Evolutionary conservation across 2,113 vertebrate species (phyloP).

Genomic region (Sceloporus undulatus): DNA sequence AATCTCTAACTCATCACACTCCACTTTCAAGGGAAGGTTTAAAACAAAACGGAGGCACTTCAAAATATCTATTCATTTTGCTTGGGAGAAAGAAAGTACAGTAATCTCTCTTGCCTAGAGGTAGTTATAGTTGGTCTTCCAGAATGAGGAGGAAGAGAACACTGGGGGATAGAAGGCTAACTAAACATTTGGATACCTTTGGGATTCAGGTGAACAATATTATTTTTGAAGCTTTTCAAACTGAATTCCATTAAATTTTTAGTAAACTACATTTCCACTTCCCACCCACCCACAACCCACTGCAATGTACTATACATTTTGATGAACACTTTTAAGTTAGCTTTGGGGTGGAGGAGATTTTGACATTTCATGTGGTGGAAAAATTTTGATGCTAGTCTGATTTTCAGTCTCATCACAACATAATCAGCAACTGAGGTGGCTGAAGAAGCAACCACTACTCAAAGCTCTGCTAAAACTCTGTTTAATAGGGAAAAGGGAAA

Average conservation of each 20-base stretch:
- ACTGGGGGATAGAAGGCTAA: slow-evolving; percentile 56
- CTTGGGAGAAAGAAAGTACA: slow-evolving; percentile 51
- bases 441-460: no score
- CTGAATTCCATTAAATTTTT: neutral
- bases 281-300: no score
- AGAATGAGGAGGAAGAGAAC: slow-evolving; percentile 29
- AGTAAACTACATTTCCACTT: slow-evolving; percentile 6
- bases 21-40: slow-evolving; percentile 67
- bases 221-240: slow-evolving; percentile 54
- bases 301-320: neutral
- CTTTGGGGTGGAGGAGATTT: neutral
- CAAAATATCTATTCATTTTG: slow-evolving; percentile 71
- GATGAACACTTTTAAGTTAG: neutral
- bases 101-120: slow-evolving; percentile 59
- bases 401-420: no score
- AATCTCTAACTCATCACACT: slow-evolving; percentile 59
- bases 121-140: slow-evolving; percentile 57
- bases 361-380: no score
- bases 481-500: no score
- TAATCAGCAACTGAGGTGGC: no score
- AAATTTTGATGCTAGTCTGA: no score
- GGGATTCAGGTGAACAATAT: slow-evolving; percentile 41
- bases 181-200: slow-evolving; percentile 63
- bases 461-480: no score
- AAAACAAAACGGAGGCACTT: slow-evolving; percentile 65